A percentile compares a stretch with the other conserved stretches of the same genome.
phyloP scores from a whole-genome alignment of 2,888 invertebrate species.

The Machimus atricapillus region DNA sequence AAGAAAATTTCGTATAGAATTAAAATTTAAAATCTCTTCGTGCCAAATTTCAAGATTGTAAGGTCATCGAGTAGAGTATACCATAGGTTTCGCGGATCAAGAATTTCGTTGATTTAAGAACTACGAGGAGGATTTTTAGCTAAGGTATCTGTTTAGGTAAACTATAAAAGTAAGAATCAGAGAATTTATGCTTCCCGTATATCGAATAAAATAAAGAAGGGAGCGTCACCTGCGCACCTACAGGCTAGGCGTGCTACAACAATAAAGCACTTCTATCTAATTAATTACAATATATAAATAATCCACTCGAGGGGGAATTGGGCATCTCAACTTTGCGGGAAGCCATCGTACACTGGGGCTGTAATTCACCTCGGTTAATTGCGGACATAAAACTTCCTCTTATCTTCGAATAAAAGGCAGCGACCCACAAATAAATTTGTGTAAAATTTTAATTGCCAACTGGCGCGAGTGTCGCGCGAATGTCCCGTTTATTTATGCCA shows the following conservation, averaged over 20 bases:
- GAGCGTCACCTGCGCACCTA: neutral
- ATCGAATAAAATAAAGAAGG: neutral
- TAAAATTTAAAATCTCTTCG: too few species aligned
- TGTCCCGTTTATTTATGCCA: neutral
- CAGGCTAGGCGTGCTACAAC: constrained; percentile 62
- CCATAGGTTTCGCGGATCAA: too few species aligned
- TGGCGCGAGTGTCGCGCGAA: neutral
- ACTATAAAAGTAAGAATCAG: neutral
- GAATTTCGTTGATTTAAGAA: too few species aligned
- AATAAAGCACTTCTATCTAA: neutral
- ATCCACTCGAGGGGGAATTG: neutral
- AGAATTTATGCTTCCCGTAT: neutral
- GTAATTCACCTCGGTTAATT: neutral
- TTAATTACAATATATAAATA: neutral
- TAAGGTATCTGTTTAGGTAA: too few species aligned
- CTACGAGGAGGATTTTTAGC: too few species aligned
- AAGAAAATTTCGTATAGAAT: too few species aligned
- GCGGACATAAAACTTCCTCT: constrained; percentile 4
- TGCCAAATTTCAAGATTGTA: too few species aligned
- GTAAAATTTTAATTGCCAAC: neutral
- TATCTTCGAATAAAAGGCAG: constrained; percentile 1
- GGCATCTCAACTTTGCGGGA: neutral
- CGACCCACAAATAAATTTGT: constrained; percentile 8
- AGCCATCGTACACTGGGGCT: constrained; percentile 67
- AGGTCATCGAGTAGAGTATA: too few species aligned